These are phyloP conservation scores for Eclectus roratus DNA, from an alignment of 2,113 vertebrate species.

Conservation along the genomic window DNA sequence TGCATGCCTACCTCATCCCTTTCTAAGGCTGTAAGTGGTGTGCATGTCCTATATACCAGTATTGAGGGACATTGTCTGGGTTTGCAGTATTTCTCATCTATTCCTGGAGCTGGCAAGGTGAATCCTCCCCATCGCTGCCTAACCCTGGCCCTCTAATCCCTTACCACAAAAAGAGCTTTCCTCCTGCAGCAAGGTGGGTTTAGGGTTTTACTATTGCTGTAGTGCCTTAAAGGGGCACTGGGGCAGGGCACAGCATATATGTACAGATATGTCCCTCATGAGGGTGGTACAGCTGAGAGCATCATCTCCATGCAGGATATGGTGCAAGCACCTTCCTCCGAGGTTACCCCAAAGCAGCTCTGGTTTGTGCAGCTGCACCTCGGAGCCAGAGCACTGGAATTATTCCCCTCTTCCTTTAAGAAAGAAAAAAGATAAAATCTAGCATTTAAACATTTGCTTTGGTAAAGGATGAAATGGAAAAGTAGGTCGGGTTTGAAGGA, in stretches of 20 bases:
- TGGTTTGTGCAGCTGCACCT: not conserved
- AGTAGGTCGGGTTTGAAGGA: constrained; percentile 62
- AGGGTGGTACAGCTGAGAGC: not conserved
- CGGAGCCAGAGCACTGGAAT: not conserved
- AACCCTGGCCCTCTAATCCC: not conserved
- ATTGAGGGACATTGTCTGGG: not conserved
- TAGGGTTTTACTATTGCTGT: not conserved
- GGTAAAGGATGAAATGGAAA: constrained; percentile 36
- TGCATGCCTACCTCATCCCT: not conserved
- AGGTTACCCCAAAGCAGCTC: not conserved
- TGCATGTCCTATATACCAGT: not conserved
- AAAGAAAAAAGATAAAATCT: not conserved
- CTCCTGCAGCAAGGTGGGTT: not conserved
- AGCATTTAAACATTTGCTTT: constrained; percentile 21
- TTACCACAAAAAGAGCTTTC: not conserved
- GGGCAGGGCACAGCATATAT: not conserved
- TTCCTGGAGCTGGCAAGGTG: not conserved
- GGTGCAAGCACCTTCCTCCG: not conserved
- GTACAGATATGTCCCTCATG: not conserved
- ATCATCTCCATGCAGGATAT: not conserved
- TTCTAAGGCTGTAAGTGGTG: not conserved
- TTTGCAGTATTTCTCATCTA: not conserved
- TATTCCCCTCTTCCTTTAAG: not conserved
- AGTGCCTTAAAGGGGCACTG: rapidly evolving
- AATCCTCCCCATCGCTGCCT: not conserved